Percentiles rank a stretch among this genome's conserved stretches.
Conservation (phyloP, 2,113 vertebrate genomes). For the Dicaeum eximium region DNA sequence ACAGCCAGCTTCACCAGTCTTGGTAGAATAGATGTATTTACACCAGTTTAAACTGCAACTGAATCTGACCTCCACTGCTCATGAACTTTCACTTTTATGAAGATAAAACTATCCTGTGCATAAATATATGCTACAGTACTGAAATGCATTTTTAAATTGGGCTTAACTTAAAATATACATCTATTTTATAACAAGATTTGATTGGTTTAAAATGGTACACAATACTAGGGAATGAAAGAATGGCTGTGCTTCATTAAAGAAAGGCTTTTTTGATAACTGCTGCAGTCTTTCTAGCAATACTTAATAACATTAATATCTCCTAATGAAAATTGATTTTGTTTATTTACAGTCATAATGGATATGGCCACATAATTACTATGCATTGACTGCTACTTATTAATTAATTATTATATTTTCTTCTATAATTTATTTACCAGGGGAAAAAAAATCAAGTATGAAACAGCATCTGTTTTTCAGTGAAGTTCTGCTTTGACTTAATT, state of each 20-base stretch:
- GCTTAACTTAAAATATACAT: constrained; percentile 5
- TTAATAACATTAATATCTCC: constrained; percentile 44
- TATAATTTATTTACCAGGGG: constrained; percentile 55
- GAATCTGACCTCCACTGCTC: not conserved
- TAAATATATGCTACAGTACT: not conserved
- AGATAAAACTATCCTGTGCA: not conserved
- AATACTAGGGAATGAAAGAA: constrained; percentile 36
- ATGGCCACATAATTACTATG: constrained; percentile 59
- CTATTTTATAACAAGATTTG: constrained; percentile 7
- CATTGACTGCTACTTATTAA: constrained; percentile 65
- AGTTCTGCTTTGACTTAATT: constrained; percentile 68
- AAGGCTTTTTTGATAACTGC: not conserved
- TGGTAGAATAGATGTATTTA: not conserved
- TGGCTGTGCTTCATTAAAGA: not conserved
- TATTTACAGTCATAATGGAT: constrained; percentile 62
- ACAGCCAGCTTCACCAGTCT: not conserved
- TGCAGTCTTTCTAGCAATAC: constrained; percentile 19
- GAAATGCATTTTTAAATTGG: not conserved
- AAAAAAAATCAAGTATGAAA: constrained; percentile 38
- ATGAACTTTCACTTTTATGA: not conserved
- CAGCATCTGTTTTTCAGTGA: constrained; percentile 72
- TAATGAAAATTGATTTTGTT: constrained; percentile 79
- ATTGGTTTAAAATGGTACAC: not conserved
- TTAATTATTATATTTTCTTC: constrained; percentile 70
- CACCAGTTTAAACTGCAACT: not conserved